Evolutionary conservation across 2,888 invertebrate species (phyloP), one percentile per base, ranked within the genome.

Genomic region (Vesta saturnalis): DNA sequence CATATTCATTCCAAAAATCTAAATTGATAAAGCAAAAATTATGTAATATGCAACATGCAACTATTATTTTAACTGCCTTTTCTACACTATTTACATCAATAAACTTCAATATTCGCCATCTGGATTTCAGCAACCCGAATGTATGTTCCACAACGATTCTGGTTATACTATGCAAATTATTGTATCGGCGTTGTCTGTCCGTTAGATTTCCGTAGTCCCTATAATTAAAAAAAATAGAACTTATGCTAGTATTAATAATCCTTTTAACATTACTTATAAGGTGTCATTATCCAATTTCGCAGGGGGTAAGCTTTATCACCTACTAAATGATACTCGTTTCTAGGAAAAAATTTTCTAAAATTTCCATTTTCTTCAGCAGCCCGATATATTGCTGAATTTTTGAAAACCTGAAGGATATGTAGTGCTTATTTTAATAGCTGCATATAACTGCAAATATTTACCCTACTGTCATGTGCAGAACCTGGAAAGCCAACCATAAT

Each of bases 391-490:
- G 19, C 19, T 19, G 21, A 21, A 52, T 52, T 52, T 21, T 52
- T 19, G 18, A 52, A 52, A 21, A 52, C 52, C 52, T 52, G 19
- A 18, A 52, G 52, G 52, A 52, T 52, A 18, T 52, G 52, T 18
- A 52, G 16, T 43, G 10, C 3, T 43, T 43, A 8, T 49, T 18
- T 15, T 49, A 5, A 49, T 16, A 4, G 15, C 15, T 49, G 16
- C 47, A 49, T 18, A 49, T 49, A 18, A 49, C 15, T 16, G 18
- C 6, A 16, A 18, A 49, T 10, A 49, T 49, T 16, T 49, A 18
- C 47, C 18, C 47, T 49, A 18, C 47, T 49, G 18, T 15, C 47
- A 49, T 49, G 47, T 49, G 18, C 47, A 49, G 18, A 49, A 16
- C 47, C 16, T 49, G 47, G 47, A 14, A 15, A 49, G 5, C 18